These are phyloP conservation scores for Chionomys nivalis DNA, from an alignment of 2,113 vertebrate species.

Conservation along the genomic window DNA sequence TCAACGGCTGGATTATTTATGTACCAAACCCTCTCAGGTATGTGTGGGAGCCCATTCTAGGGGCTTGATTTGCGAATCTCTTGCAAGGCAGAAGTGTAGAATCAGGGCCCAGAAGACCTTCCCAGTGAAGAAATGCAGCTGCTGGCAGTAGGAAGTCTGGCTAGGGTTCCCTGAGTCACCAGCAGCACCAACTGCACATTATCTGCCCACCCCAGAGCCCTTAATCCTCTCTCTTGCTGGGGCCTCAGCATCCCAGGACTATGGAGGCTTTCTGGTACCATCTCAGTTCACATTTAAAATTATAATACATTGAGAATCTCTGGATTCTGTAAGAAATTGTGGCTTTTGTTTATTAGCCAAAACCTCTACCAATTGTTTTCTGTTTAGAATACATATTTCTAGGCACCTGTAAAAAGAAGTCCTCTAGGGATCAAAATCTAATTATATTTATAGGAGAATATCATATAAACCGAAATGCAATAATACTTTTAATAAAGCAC, in stretches of 20 bases:
- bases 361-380: neutral
- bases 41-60: neutral
- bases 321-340: slow-evolving; percentile 20
- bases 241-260: neutral
- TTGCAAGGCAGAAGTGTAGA: neutral
- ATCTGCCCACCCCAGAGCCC: neutral
- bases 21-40: fast-evolving
- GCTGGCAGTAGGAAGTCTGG: neutral
- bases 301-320: neutral
- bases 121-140: neutral
- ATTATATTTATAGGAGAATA: neutral
- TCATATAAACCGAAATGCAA: neutral
- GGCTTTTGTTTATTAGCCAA: slow-evolving; percentile 32
- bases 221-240: neutral
- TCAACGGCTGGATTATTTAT: neutral
- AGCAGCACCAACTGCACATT: fast-evolving
- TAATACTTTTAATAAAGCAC: slow-evolving; percentile 23
- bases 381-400: slow-evolving; percentile 7
- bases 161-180: neutral
- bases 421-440: slow-evolving; percentile 38
- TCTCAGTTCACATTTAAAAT: neutral
- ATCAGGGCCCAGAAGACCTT: neutral
- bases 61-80: fast-evolving
- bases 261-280: neutral
- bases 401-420: neutral